Conservation (phyloP, 1,140 invertebrate species). For the Propsilocerus akamusi region DNA sequence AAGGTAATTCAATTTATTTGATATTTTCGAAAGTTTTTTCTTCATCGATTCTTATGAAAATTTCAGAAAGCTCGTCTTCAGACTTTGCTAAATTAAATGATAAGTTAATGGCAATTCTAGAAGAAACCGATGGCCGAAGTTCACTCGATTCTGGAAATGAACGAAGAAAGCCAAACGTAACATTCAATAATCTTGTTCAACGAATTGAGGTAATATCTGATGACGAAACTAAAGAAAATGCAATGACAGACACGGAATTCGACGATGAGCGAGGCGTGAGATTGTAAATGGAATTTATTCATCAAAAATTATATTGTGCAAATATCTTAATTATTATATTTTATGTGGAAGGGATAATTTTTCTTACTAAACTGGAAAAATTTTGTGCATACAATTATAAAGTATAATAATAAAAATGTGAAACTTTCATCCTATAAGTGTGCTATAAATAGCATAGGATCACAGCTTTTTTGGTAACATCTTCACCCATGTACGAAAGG, state of each 20-base stretch:
- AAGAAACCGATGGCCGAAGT: too few relatives aligned
- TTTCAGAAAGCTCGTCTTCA: not conserved
- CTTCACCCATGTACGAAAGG: too few relatives aligned
- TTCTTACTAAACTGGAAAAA: too few relatives aligned
- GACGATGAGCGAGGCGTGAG: too few relatives aligned
- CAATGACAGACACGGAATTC: too few relatives aligned
- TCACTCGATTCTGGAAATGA: too few relatives aligned
- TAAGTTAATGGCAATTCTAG: not conserved
- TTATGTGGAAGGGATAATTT: too few relatives aligned
- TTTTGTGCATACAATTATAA: too few relatives aligned
- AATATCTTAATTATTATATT: too few relatives aligned
- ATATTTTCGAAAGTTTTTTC: not conserved
- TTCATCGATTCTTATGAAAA: not conserved
- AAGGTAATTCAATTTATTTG: not conserved
- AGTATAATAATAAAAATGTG: not conserved
- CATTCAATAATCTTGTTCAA: not conserved
- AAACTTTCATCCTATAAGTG: not conserved
- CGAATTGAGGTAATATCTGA: not conserved
- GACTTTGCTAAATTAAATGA: not conserved
- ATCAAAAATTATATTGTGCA: too few relatives aligned
- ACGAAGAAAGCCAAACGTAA: not conserved
- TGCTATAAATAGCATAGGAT: too few relatives aligned
- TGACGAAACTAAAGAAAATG: not conserved
- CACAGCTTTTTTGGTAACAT: constrained; percentile 3
- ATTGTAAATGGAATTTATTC: too few relatives aligned